Percentiles rank a stretch among this genome's conserved stretches.
These are phyloP conservation scores for Polydrusus cervinus DNA, from an alignment of 2,888 invertebrate genomes.

Conservation along the genomic window DNA sequence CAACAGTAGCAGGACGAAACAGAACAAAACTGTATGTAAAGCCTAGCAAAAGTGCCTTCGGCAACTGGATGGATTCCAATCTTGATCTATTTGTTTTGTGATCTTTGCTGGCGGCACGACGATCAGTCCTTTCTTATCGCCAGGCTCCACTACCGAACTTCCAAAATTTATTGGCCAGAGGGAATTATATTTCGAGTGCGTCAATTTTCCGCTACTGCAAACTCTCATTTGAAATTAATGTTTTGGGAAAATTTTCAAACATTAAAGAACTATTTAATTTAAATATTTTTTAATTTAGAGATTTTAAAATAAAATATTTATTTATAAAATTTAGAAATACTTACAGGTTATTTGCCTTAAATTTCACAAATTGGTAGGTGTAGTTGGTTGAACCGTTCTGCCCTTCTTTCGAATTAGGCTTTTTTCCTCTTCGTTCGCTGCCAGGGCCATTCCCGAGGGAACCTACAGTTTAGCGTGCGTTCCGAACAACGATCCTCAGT, in stretches of 20 bases:
- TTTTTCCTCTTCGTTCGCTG: too few relatives aligned
- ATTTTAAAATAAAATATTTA: too few relatives aligned
- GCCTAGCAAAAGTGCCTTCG: constrained; percentile 65
- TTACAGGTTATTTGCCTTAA: too few relatives aligned
- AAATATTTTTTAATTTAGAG: neutral
- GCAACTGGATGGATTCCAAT: constrained; percentile 65
- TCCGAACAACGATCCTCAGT: too few relatives aligned
- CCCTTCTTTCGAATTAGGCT: too few relatives aligned
- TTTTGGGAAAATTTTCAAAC: neutral
- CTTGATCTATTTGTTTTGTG: constrained; percentile 72
- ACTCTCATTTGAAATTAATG: constrained; percentile 7
- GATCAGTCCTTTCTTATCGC: constrained; percentile 70
- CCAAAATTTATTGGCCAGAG: constrained; percentile 52
- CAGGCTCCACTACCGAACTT: constrained; percentile 65
- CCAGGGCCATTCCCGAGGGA: too few relatives aligned
- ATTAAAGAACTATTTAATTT: neutral
- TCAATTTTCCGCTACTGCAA: constrained; percentile 36
- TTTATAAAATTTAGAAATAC: too few relatives aligned
- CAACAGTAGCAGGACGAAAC: constrained; percentile 51
- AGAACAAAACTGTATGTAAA: constrained; percentile 68
- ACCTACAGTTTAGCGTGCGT: too few relatives aligned
- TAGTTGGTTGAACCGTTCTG: too few relatives aligned
- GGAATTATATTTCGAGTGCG: constrained; percentile 51
- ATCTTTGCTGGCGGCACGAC: constrained; percentile 69
- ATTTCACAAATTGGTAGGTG: too few relatives aligned